Evolutionary conservation across 2,888 invertebrate species (phyloP).

Genomic region (Caradrina clavipalpis): DNA sequence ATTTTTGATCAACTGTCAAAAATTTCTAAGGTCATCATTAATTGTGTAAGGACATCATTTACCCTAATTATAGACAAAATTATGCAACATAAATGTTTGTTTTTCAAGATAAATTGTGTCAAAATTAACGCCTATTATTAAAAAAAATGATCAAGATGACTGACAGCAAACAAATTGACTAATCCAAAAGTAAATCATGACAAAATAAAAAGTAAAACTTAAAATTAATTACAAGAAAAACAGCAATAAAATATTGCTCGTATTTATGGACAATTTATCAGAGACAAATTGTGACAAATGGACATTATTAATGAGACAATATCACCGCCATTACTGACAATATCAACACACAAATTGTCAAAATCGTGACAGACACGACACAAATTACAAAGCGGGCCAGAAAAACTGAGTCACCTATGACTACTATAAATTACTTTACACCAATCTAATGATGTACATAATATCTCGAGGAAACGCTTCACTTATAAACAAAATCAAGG

Average conservation of each 20-base stretch:
- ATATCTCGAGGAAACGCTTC: slow-evolving; percentile 25
- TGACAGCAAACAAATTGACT: neutral
- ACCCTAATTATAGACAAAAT: slow-evolving; percentile 8
- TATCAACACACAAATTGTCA: slow-evolving; percentile 39
- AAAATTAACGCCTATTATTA: neutral
- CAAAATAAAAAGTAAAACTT: slow-evolving; percentile 2
- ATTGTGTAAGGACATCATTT: slow-evolving; percentile 6
- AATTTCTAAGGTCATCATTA: slow-evolving; percentile 10
- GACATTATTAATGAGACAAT: slow-evolving; percentile 37
- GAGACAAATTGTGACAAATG: slow-evolving; percentile 13
- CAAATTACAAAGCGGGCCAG: slow-evolving; percentile 4
- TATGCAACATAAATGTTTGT: neutral
- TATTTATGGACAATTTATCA: slow-evolving; percentile 27
- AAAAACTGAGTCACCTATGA: slow-evolving; percentile 24
- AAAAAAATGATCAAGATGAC: slow-evolving; percentile 3
- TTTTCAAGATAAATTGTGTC: neutral
- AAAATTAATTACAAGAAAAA: slow-evolving; percentile 22
- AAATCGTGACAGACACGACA: slow-evolving; percentile 19
- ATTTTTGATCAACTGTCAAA: slow-evolving; percentile 13
- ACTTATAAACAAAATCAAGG: slow-evolving; percentile 27
- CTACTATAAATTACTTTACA: slow-evolving; percentile 32
- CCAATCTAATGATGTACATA: slow-evolving; percentile 30
- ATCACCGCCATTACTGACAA: slow-evolving; percentile 33
- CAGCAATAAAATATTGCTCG: slow-evolving; percentile 7
- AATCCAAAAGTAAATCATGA: neutral